Conservation (phyloP, 2,888 invertebrate species). For the Tipula vernalis region DNA sequence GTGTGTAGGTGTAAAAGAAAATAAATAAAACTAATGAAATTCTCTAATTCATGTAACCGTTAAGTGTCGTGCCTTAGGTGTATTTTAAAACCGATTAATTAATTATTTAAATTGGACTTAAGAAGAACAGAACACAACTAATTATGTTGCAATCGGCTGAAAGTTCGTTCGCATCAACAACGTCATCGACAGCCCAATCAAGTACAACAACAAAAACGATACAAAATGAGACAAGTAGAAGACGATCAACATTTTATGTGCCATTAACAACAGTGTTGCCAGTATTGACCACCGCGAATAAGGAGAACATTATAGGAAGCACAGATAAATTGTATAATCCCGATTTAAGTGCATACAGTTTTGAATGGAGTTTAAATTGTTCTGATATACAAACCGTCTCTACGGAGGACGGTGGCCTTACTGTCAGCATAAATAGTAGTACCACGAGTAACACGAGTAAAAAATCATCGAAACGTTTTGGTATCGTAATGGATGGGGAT, state of each 20-base stretch:
- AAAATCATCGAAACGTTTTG: constrained; percentile 29
- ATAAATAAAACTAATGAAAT: not conserved
- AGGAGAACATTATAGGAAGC: not conserved
- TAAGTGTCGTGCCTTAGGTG: not conserved
- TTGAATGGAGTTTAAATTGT: constrained; percentile 29
- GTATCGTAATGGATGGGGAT: constrained; percentile 30
- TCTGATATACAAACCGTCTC: constrained; percentile 22
- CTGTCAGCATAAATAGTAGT: not conserved
- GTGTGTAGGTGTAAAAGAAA: not conserved
- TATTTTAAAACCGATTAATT: not conserved
- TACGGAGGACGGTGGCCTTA: constrained; percentile 19
- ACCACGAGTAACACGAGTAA: constrained; percentile 16
- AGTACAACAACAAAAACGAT: constrained; percentile 14
- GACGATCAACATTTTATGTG: constrained; percentile 65
- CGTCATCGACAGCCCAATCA: constrained; percentile 23
- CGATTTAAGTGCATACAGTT: constrained; percentile 27
- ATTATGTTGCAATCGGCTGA: constrained; percentile 23
- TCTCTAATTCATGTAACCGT: not conserved
- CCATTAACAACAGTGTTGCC: constrained; percentile 35
- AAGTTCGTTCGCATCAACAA: constrained; percentile 17
- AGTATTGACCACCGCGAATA: not conserved
- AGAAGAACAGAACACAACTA: not conserved
- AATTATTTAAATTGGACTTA: not conserved
- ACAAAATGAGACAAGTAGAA: constrained; percentile 38
- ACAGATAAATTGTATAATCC: constrained; percentile 14